Evolutionary conservation across 2,113 vertebrate genomes (phyloP).

Genomic region (Onychorhynchus coronatus): DNA sequence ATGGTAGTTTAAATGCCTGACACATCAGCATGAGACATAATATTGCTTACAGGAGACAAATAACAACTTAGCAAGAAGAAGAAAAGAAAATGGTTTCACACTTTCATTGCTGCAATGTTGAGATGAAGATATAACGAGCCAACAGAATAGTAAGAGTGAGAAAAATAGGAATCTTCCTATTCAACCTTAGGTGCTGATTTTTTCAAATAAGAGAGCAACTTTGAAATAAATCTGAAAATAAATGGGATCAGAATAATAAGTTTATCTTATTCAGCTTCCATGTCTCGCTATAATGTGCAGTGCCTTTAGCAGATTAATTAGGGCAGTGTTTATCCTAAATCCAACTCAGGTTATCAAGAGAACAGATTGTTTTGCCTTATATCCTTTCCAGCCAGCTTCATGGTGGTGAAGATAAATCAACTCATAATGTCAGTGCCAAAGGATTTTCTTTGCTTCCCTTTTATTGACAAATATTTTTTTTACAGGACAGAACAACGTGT

Average conservation of each 20-base stretch:
- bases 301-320: slow-evolving; percentile 16
- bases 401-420: slow-evolving; percentile 21
- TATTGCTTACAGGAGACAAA: neutral
- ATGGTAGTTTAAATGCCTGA: neutral
- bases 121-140: neutral
- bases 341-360: slow-evolving; percentile 13
- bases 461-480: slow-evolving; percentile 60
- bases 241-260: neutral
- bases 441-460: slow-evolving; percentile 34
- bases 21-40: neutral
- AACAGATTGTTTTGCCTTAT: slow-evolving; percentile 19
- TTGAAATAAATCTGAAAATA: neutral
- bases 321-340: slow-evolving; percentile 18
- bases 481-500: neutral
- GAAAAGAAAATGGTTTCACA: neutral
- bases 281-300: neutral
- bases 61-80: neutral
- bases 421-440: slow-evolving; percentile 1
- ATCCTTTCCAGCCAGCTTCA: neutral
- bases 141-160: neutral
- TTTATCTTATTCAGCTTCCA: neutral
- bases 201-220: neutral
- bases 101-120: neutral
- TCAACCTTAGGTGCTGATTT: neutral
- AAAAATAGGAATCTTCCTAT: neutral